Base-by-base conservation (phyloP, 1,140 invertebrate genomes). In the Brachionus paranguensis region DNA sequence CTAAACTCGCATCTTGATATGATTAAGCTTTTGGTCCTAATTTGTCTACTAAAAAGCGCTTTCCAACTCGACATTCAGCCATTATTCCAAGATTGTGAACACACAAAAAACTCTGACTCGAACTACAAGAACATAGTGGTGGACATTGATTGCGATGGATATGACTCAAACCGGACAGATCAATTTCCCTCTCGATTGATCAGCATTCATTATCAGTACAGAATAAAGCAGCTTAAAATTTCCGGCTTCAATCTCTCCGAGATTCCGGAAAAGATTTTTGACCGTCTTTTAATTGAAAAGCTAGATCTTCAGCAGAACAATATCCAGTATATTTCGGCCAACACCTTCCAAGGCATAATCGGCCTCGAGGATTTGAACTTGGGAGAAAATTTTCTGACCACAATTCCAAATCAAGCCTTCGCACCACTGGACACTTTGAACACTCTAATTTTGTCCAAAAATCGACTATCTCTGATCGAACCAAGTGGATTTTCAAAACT, bases 101-200 rank as follows among this genome's bases (percentile, higher is more conserved):
- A 50, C n/a, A 27, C 41, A 10, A 76, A 76, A 76, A 47, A 76
- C 41, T 76, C 72, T 27, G 45, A 76, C 3, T 50, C 72, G 43
- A 47, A 76, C 47, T 76, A 76, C 27, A 76, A 76, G 27, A 76
- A 50, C 43, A 76, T 76, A 24, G 20, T 76, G 3, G 43, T 76
- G 17, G 50, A 50, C 43, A 76, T 76, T n/a, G 27, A 37, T 12
- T 76, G 72, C 10, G 72, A 76, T 76, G 72, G 72, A 10, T 76
- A 12, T n/a, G 11, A 10, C 20, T 37, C 45, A 8, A 76, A 76
- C 11, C 2, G 7, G 0, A 27, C 72, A 11, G 20, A 50, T 14
- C 27, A 50, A 50, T 50, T 76, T 50, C 72, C 72, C 4, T 12
- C 43, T 27, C 43, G 72, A 50, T 27, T 50, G 11, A 50, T 50